Evolutionary conservation across 2,113 vertebrate species (phyloP).

Genomic region (Protobothrops mucrosquamatus): DNA sequence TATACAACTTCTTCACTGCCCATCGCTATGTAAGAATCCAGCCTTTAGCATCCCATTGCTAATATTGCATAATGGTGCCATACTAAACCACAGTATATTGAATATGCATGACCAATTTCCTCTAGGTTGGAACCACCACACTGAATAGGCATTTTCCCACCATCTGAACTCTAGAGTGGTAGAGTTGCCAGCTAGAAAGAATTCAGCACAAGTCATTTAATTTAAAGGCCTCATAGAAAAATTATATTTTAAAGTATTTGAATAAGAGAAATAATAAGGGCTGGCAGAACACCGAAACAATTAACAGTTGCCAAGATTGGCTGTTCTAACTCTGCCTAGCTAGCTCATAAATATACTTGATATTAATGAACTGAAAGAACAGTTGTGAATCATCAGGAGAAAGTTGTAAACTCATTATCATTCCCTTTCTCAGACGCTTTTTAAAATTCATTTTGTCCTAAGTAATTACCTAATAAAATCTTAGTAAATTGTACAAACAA

Average conservation of each 20-base stretch:
- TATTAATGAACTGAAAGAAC: not conserved
- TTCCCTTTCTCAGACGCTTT: not conserved
- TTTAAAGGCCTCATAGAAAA: not conserved
- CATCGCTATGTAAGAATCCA: not conserved
- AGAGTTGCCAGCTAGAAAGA: not conserved
- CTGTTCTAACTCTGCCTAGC: not conserved
- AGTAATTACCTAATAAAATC: not conserved
- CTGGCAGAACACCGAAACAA: not conserved
- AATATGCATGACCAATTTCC: not conserved
- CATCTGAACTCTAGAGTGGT: not conserved
- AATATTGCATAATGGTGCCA: not conserved
- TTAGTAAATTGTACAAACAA: slow-evolving; percentile 1
- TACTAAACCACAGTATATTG: not conserved
- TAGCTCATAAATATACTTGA: not conserved
- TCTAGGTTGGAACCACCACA: not conserved
- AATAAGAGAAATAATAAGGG: not conserved
- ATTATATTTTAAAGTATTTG: not conserved
- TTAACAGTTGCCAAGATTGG: not conserved
- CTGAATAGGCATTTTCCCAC: not conserved
- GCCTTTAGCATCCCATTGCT: not conserved
- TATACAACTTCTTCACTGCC: not conserved
- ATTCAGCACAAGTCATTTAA: not conserved
- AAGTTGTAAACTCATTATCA: not conserved
- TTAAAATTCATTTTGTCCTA: not conserved
- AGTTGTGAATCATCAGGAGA: not conserved